phyloP scores from a whole-genome alignment of 2,113 vertebrate species.

The Coracopsis vasa region DNA sequence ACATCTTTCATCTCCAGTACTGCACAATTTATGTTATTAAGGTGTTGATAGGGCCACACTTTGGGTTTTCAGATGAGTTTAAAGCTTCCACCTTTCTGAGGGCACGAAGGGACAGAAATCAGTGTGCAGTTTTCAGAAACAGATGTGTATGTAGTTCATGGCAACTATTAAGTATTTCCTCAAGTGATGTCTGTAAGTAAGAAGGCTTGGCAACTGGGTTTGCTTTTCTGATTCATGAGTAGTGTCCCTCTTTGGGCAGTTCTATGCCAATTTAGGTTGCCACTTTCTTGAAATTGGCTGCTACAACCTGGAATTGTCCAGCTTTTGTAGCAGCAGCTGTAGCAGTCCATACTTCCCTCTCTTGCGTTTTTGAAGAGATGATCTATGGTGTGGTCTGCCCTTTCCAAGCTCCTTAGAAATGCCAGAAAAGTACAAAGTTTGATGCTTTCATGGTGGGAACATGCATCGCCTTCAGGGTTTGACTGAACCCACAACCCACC shows the following conservation, averaged over 20 bases:
- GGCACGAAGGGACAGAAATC: neutral
- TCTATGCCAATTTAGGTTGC: neutral
- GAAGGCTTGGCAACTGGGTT: neutral
- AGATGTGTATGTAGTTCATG: neutral
- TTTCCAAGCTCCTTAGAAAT: neutral
- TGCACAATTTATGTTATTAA: rapidly evolving
- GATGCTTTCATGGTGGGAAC: neutral
- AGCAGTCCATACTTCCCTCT: neutral
- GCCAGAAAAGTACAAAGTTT: neutral
- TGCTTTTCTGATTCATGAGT: neutral
- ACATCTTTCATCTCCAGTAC: neutral
- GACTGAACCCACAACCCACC: neutral
- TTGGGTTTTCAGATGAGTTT: neutral
- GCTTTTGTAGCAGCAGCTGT: neutral
- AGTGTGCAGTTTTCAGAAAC: neutral
- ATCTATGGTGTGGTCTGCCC: neutral
- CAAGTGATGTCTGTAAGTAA: neutral
- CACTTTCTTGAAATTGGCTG: neutral
- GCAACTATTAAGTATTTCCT: neutral
- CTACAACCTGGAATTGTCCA: neutral
- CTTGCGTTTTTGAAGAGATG: neutral
- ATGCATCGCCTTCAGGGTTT: neutral
- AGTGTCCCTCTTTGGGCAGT: neutral
- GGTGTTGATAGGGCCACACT: neutral
- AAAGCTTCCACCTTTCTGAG: neutral